Percentiles rank a stretch among this genome's conserved stretches.
Evolutionary conservation across 2,113 vertebrate species (phyloP).

Genomic region (Orthonyx spaldingii): DNA sequence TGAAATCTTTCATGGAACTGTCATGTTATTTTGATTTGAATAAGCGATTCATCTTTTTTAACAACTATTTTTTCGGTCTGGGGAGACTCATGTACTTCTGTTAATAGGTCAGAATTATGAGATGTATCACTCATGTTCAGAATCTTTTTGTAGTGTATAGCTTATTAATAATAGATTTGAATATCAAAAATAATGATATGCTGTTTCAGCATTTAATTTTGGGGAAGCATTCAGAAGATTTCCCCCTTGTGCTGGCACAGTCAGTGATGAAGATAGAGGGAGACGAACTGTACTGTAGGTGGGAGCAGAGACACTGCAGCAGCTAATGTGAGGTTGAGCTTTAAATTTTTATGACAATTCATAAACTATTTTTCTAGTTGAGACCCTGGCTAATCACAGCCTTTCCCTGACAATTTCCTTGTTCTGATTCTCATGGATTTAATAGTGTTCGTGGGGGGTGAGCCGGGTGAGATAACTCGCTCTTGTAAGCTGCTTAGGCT

Average conservation of each 20-base stretch:
- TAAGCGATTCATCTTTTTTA: conserved; percentile 39
- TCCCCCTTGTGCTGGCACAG: conserved; percentile 38
- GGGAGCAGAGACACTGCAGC: conserved; percentile 62
- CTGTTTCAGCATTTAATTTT: conserved; percentile 61
- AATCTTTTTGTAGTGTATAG: conserved; percentile 58
- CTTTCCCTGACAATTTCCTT: conserved; percentile 58
- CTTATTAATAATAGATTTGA: conserved; percentile 66
- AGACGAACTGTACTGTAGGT: conserved; percentile 57
- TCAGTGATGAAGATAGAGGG: not conserved
- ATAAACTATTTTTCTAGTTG: conserved; percentile 38
- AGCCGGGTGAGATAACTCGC: not conserved
- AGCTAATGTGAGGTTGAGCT: conserved; percentile 49
- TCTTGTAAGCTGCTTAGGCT: conserved; percentile 56
- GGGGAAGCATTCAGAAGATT: conserved; percentile 43
- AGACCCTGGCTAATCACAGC: conserved; percentile 38
- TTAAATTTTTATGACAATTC: conserved; percentile 67
- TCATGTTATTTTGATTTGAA: conserved; percentile 53
- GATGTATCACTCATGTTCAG: conserved; percentile 38
- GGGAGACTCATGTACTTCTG: conserved; percentile 43
- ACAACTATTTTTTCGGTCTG: conserved; percentile 48
- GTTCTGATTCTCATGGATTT: conserved; percentile 60
- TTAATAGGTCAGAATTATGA: conserved; percentile 60
- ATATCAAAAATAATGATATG: conserved; percentile 60
- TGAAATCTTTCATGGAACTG: conserved; percentile 50
- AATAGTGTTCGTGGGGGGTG: conserved; percentile 44